phyloP scores from a whole-genome alignment of 2,113 vertebrate genomes.

The Muntiacus muntjak region DNA sequence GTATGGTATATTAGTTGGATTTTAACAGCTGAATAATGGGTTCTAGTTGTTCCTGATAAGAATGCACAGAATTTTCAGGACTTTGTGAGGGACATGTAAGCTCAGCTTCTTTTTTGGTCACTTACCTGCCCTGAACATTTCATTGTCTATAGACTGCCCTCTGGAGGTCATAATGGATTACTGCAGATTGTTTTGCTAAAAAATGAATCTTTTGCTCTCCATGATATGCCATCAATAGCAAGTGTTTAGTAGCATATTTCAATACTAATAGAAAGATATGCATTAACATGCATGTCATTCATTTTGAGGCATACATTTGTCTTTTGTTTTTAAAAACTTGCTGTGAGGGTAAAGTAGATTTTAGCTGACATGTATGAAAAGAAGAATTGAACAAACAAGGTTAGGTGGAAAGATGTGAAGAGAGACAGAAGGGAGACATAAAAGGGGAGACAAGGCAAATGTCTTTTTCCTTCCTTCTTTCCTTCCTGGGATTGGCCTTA shows the following conservation, averaged over 20 bases:
- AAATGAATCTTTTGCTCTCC: neutral
- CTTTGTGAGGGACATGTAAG: neutral
- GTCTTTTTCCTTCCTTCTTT: neutral
- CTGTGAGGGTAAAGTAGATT: neutral
- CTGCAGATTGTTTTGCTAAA: neutral
- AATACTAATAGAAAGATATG: neutral
- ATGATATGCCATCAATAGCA: too few relatives aligned
- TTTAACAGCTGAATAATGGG: neutral
- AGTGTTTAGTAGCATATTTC: neutral
- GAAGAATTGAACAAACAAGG: neutral
- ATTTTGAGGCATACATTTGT: neutral
- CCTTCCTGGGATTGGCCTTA: neutral
- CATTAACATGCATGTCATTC: neutral
- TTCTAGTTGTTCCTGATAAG: neutral
- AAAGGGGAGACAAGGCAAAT: neutral
- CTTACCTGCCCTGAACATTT: neutral
- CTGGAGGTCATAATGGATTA: neutral
- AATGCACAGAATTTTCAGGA: neutral
- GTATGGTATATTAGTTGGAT: neutral
- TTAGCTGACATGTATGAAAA: neutral
- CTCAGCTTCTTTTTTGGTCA: neutral
- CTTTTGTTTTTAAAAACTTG: neutral
- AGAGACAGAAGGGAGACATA: neutral
- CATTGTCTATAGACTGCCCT: neutral
- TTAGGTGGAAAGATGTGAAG: neutral